Percentiles rank a stretch among this genome's conserved stretches.
Evolutionary conservation across 2,113 vertebrate species (phyloP).

Genomic region (Tauraco erythrolophus): DNA sequence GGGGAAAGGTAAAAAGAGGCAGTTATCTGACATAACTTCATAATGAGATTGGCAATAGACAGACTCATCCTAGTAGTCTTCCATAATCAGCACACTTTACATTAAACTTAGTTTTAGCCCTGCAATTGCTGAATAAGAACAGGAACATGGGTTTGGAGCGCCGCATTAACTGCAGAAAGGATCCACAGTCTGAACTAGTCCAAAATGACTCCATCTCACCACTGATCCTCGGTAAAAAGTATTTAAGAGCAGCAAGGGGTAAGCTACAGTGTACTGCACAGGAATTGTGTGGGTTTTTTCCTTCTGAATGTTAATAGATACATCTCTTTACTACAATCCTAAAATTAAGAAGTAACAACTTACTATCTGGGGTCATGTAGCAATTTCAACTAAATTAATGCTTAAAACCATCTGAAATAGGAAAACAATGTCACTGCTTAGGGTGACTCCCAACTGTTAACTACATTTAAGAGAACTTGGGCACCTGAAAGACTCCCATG

Average conservation of each 20-base stretch:
- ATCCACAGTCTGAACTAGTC: neutral
- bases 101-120: neutral
- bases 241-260: neutral
- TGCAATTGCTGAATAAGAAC: neutral
- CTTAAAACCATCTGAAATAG: neutral
- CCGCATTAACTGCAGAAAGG: neutral
- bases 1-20: too few relatives aligned
- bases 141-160: neutral
- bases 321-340: neutral
- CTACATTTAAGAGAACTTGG: neutral
- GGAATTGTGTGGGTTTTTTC: neutral
- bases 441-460: neutral
- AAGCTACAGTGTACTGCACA: neutral
- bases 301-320: neutral
- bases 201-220: neutral
- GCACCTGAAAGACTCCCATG: neutral
- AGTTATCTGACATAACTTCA: neutral
- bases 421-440: neutral
- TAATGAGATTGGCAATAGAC: neutral
- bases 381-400: neutral
- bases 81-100: neutral
- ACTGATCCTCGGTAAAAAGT: neutral
- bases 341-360: neutral
- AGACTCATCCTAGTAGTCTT: neutral
- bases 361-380: fast-evolving